These are phyloP conservation scores for Maccullochella peelii DNA, from an alignment of 2,113 vertebrate species.

Conservation along the genomic window DNA sequence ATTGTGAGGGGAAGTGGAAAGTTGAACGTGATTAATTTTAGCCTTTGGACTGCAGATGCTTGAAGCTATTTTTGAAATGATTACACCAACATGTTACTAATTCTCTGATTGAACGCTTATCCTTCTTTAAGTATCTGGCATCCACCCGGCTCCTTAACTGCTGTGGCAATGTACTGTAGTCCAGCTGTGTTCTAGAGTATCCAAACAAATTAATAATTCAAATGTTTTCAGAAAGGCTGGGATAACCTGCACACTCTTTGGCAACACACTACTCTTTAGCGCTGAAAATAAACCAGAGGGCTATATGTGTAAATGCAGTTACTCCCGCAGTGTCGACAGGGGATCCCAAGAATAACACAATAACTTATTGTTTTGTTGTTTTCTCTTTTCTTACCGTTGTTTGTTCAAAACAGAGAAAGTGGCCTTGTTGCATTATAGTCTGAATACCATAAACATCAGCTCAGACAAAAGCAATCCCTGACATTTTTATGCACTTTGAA, in stretches of 20 bases:
- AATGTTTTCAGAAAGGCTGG: constrained; percentile 64
- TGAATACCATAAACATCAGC: constrained; percentile 3
- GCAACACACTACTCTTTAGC: constrained; percentile 28
- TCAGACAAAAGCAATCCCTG: constrained; percentile 11
- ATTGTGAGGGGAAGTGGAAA: constrained; percentile 54
- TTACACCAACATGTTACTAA: constrained; percentile 27
- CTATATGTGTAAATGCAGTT: constrained; percentile 53
- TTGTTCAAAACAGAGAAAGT: constrained; percentile 11
- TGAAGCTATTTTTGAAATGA: constrained; percentile 35
- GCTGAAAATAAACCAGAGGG: constrained; percentile 59
- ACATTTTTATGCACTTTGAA: not conserved
- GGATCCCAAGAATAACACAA: constrained; percentile 46
- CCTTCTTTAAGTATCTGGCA: constrained; percentile 26
- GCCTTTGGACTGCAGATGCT: constrained; percentile 45
- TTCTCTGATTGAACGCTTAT: constrained; percentile 18
- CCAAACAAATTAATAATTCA: constrained; percentile 81
- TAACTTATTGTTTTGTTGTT: constrained; percentile 21
- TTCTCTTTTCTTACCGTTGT: constrained; percentile 23
- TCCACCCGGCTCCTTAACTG: constrained; percentile 36
- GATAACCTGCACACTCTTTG: constrained; percentile 56
- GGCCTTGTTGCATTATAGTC: not conserved
- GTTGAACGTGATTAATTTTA: constrained; percentile 35
- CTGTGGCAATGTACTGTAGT: constrained; percentile 56
- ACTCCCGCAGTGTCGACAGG: constrained; percentile 29
- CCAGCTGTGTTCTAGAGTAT: constrained; percentile 72